Evolutionary conservation across 2,888 invertebrate genomes (phyloP), one percentile per base, ranked within the genome.

Genomic region (Caenorhabditis plicata): DNA sequence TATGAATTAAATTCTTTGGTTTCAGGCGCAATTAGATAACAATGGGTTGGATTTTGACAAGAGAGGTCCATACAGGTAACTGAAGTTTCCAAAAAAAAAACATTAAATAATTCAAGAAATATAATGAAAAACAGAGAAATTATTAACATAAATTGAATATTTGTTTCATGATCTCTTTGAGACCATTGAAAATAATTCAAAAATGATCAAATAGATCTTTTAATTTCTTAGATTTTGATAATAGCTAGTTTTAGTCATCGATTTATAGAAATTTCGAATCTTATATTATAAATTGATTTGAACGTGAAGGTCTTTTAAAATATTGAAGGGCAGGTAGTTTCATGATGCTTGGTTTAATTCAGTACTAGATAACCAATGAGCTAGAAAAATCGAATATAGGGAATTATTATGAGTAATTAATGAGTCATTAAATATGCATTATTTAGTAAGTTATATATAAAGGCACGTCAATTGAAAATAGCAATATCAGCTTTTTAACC

Each of bases 51-150:
- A 4, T 5, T 5, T 25, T 19, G 52, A 47, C 50, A 60, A 60
- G 47, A 42, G 60, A 50, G 53, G 54, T 39, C 54, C 60, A 32
- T 60, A 54, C 46, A 60, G 60, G 60, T 60, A 15, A 35, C 35
- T 15, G 17, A n/a, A 9, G 7, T 35, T 35, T n/a, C 17, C n/a
- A 7, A n/a, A 7, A 9, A n/a, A 9, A 35, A n/a, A 35, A 35
- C 7, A 15, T 13, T 9, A 11, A 15, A 9, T 7, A 7, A 5
- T 13, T 35, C 35, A 15, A 20, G n/a, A n/a, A n/a, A n/a, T n/a
- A n/a, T n/a, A n/a, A n/a, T n/a, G n/a, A n/a, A n/a, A n/a, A n/a
- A n/a, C n/a, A n/a, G n/a, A n/a, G n/a, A n/a, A n/a, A n/a, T n/a
- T n/a, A n/a, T n/a, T n/a, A n/a, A n/a, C n/a, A n/a, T n/a, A n/a